These are phyloP conservation scores for Drosophila ananassae DNA, from an alignment of 1,140 invertebrate species.

Conservation along the genomic window DNA sequence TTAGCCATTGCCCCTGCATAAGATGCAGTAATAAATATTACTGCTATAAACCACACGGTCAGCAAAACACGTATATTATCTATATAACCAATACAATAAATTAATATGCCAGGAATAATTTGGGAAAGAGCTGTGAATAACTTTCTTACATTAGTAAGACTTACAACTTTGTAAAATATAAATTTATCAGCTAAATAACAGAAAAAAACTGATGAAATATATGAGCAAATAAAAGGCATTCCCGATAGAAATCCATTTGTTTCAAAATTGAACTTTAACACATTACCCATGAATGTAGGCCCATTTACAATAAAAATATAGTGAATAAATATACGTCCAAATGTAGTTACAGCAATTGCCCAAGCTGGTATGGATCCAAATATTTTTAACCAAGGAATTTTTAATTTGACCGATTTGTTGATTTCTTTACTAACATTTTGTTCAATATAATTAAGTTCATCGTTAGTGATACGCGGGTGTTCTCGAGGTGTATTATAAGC, in stretches of 20 bases:
- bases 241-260: conserved; percentile 89
- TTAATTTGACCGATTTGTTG: conserved; percentile 66
- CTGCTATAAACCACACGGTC: conserved; percentile 88
- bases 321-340: conserved; percentile 90
- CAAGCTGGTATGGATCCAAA: conserved; percentile 91
- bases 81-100: conserved; percentile 88
- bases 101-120: conserved; percentile 88
- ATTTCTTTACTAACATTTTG: conserved; percentile 86
- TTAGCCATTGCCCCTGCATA: conserved; percentile 92
- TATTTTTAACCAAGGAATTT: conserved; percentile 91
- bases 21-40: conserved; percentile 89
- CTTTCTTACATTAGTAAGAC: conserved; percentile 88
- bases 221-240: conserved; percentile 89
- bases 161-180: conserved; percentile 86
- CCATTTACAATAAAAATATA: conserved; percentile 89
- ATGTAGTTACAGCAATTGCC: conserved; percentile 91
- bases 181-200: conserved; percentile 89
- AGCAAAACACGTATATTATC: conserved; percentile 87
- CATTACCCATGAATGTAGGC: conserved; percentile 89
- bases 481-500: conserved; percentile 90
- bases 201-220: conserved; percentile 89
- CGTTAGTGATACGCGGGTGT: conserved; percentile 89
- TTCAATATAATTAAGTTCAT: conserved; percentile 90
- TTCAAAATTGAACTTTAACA: conserved; percentile 89
- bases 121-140: conserved; percentile 89